These are phyloP conservation scores for Odontesthes bonariensis DNA, from an alignment of 2,113 vertebrate genomes.

Conservation along the genomic window DNA sequence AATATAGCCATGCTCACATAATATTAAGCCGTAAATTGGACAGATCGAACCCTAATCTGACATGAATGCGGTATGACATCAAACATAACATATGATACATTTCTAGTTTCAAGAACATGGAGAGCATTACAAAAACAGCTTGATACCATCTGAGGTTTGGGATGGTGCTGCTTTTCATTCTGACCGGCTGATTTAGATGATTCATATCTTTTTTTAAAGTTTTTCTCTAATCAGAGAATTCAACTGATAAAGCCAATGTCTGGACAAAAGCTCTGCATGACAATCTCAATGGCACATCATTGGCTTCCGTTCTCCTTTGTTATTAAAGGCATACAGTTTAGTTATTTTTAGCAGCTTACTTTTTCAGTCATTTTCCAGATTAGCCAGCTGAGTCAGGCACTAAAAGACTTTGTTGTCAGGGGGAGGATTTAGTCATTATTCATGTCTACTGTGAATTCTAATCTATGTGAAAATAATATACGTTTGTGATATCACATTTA, in stretches of 20 bases:
- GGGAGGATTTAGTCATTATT: slow-evolving; percentile 4
- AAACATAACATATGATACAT: not conserved
- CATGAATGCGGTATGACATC: slow-evolving; percentile 6
- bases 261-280: slow-evolving; percentile 44
- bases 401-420: not conserved
- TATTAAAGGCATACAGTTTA: slow-evolving; percentile 40
- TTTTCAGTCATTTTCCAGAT: slow-evolving; percentile 16
- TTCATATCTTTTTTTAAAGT: slow-evolving; percentile 5
- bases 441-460: slow-evolving; percentile 1
- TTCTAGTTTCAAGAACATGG: slow-evolving; percentile 14
- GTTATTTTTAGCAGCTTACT: slow-evolving; percentile 30
- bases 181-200: slow-evolving; percentile 63
- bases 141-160: slow-evolving; percentile 28
- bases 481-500: not conserved
- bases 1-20: not conserved
- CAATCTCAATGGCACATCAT: slow-evolving; percentile 45
- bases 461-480: slow-evolving; percentile 22
- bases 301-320: slow-evolving; percentile 20
- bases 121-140: slow-evolving; percentile 8
- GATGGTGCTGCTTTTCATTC: slow-evolving; percentile 56
- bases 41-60: not conserved
- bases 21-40: slow-evolving; percentile 1
- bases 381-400: slow-evolving; percentile 12
- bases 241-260: slow-evolving; percentile 50
- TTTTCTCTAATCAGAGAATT: slow-evolving; percentile 61